Evolutionary conservation across 2,113 vertebrate genomes (phyloP).

Genomic region (Crotalus tigris): DNA sequence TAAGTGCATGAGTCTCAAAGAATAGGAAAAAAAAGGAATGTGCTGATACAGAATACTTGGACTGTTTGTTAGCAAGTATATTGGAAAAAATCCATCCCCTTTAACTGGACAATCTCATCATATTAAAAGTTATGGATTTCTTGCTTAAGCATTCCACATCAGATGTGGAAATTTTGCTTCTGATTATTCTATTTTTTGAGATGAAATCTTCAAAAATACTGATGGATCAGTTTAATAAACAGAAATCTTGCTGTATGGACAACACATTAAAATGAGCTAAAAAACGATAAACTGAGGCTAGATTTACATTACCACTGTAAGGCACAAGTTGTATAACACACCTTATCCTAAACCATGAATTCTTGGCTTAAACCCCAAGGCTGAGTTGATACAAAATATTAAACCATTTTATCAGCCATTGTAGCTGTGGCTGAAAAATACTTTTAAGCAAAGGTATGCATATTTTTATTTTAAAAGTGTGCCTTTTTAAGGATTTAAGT

Average conservation of each 20-base stretch:
- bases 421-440: background rate
- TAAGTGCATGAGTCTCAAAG: constrained; percentile 59
- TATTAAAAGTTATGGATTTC: constrained; percentile 92
- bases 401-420: background rate
- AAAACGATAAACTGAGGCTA: background rate
- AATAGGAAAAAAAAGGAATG: constrained; percentile 64
- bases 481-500: background rate
- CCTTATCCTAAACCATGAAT: background rate
- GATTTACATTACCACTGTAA: background rate
- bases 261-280: background rate
- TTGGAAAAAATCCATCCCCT: constrained; percentile 90
- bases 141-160: constrained; percentile 83
- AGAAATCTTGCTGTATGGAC: background rate
- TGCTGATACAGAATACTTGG: constrained; percentile 75
- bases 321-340: background rate
- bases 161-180: constrained; percentile 71
- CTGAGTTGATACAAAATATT: background rate
- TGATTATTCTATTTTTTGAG: constrained; percentile 66
- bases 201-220: constrained; percentile 68
- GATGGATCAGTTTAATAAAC: constrained; percentile 65
- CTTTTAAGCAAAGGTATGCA: background rate
- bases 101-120: constrained; percentile 94
- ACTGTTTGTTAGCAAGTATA: constrained; percentile 88
- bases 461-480: background rate
- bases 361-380: background rate